Conservation (phyloP, 2,888 invertebrate species). For the Graphium colonna region DNA sequence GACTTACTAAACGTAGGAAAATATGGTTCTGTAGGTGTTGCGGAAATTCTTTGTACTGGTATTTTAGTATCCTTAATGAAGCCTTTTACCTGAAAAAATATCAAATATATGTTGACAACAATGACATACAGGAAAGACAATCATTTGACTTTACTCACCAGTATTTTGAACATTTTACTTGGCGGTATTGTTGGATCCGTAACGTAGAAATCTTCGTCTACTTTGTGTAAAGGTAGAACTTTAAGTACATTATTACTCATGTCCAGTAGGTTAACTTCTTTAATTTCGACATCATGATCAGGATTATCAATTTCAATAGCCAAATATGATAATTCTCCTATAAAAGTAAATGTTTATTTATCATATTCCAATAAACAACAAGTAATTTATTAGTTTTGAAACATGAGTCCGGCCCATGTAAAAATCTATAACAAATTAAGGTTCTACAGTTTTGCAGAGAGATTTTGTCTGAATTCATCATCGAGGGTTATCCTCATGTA, state of each 20-base stretch:
- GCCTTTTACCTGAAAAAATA: slow-evolving; percentile 44
- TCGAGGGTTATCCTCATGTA: too few species aligned
- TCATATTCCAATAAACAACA: too few species aligned
- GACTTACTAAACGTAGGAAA: too few species aligned
- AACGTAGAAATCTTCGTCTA: slow-evolving; percentile 40
- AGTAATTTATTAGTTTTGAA: too few species aligned
- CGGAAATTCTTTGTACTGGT: slow-evolving; percentile 34
- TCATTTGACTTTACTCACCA: too few species aligned
- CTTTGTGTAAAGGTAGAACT: slow-evolving; percentile 34
- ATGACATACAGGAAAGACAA: too few species aligned
- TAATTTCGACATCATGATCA: slow-evolving; percentile 34
- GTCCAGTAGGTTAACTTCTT: slow-evolving; percentile 39
- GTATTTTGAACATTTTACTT: slow-evolving; percentile 41
- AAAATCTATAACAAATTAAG: too few species aligned
- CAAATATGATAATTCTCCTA: slow-evolving; percentile 41
- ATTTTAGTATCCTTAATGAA: slow-evolving; percentile 32
- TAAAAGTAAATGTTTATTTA: slow-evolving; percentile 25
- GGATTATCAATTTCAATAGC: slow-evolving; percentile 40
- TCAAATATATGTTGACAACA: too few species aligned
- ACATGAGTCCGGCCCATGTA: too few species aligned
- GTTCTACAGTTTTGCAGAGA: too few species aligned
- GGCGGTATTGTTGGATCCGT: slow-evolving; percentile 40
- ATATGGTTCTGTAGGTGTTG: slow-evolving; percentile 43
- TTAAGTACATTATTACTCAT: slow-evolving; percentile 33
- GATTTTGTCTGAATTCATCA: too few species aligned